Base-by-base conservation (phyloP, 2,113 vertebrate genomes). In the Hemiprocne comata region DNA sequence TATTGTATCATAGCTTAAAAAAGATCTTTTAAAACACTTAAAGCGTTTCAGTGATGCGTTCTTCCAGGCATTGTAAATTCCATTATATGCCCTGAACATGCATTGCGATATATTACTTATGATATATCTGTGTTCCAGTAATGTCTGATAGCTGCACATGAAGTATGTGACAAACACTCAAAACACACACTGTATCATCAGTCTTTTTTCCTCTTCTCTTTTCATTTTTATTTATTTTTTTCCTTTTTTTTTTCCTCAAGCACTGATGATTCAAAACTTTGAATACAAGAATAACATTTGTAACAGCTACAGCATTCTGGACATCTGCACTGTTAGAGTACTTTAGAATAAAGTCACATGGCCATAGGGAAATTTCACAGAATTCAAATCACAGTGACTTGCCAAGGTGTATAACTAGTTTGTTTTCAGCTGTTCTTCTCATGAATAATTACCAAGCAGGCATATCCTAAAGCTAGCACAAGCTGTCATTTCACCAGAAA, bases 391-490 rank as follows among this genome's bases (percentile, higher is more conserved):
- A 91, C 97, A 96, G 96, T 84, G 91, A 97, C 96, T 97, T 98
- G 98, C 98, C 98, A 98, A 98, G 98, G 98, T 98, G 97, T 98
- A 98, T 97, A 98, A 98, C 98, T 98, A 98, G 98, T 98, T 98
- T 98, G 98, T 98, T 99, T 99, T 98, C 98, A 98, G 98, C 97
- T 98, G 98, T 98, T 98, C 97, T 95, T 97, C 97, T 98, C 98
- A 98, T 98, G 98, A 98, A 98, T 99, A 98, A 98, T 98, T 98
- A 98, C 97, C 97, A 98, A 94, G 96, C 97, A 97, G 98, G 94
- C 97, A 98, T 98, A 97, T 98, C 98, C 98, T 98, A 98, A 98
- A 98, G 98, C 98, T 98, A 98, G 98, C 97, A 96, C 98, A 98
- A 99, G 98, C 98, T 99, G 98, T 98, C 98, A 98, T 97, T 97